phyloP scores from a whole-genome alignment of 2,113 vertebrate genomes.

The Ciconia maguari region DNA sequence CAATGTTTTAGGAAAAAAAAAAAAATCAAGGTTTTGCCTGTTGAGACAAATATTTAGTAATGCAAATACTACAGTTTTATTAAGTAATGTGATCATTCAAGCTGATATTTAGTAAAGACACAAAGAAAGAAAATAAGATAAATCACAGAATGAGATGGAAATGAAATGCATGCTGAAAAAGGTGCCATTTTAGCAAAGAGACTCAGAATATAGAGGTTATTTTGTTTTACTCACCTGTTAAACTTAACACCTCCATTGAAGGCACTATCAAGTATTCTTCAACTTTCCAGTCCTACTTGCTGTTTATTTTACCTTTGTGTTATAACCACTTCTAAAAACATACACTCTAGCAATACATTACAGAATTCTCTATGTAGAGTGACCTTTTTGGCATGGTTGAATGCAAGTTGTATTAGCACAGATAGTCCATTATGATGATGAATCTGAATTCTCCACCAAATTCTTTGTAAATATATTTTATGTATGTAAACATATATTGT shows the following conservation, averaged over 20 bases:
- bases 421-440: not conserved
- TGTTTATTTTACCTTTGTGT: not conserved
- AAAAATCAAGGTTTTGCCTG: not conserved
- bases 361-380: not conserved
- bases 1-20: not conserved
- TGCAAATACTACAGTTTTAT: not conserved
- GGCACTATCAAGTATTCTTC: not conserved
- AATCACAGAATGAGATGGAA: not conserved
- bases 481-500: not conserved
- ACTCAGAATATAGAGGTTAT: not conserved
- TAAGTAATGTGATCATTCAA: not conserved
- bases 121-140: not conserved
- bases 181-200: not conserved
- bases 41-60: not conserved
- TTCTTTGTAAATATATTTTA: not conserved
- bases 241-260: not conserved
- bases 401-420: not conserved
- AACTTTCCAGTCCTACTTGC: not conserved
- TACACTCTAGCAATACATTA: not conserved
- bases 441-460: not conserved
- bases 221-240: not conserved
- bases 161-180: not conserved
- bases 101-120: not conserved
- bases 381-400: not conserved
- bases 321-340: not conserved